These are phyloP conservation scores for Babyrousa celebensis DNA, from an alignment of 2,797 vertebrate species.

Conservation along the genomic window DNA sequence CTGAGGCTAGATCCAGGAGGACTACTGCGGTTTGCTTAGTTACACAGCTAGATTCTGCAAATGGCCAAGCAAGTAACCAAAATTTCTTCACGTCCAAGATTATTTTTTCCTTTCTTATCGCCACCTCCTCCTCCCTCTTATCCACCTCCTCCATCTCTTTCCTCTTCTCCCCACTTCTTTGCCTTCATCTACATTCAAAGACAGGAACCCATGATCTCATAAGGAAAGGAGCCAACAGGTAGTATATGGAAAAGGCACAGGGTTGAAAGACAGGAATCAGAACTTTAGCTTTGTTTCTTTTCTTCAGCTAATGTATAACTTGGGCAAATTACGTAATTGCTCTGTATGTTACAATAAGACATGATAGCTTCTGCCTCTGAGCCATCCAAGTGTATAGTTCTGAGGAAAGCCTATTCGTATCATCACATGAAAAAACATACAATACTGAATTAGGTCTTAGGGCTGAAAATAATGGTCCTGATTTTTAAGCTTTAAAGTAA, in stretches of 20 bases:
- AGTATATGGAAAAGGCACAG: background rate
- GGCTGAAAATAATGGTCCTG: conserved; percentile 28
- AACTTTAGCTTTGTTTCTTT: background rate
- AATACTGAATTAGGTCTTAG: conserved; percentile 41
- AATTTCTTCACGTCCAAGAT: background rate
- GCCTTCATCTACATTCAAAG: conserved; percentile 11
- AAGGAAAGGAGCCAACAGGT: background rate
- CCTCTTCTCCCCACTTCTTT: background rate
- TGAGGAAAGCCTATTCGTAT: background rate
- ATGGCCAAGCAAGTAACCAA: background rate
- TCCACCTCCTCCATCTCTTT: background rate
- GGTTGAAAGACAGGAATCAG: background rate
- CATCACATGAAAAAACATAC: background rate
- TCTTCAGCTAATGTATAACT: conserved; percentile 1
- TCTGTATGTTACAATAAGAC: background rate
- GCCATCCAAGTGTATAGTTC: background rate
- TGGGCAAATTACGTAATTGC: background rate
- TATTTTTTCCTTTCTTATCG: background rate
- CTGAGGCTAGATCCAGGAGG: background rate
- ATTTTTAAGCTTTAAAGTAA: conserved; percentile 25
- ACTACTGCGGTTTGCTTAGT: background rate
- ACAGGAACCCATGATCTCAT: background rate
- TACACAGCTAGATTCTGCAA: background rate
- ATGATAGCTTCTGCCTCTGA: background rate
- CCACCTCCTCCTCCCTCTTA: background rate